Evolutionary conservation across 2,797 vertebrate species (phyloP).

Genomic region (Odontamblyopus lacepedii): DNA sequence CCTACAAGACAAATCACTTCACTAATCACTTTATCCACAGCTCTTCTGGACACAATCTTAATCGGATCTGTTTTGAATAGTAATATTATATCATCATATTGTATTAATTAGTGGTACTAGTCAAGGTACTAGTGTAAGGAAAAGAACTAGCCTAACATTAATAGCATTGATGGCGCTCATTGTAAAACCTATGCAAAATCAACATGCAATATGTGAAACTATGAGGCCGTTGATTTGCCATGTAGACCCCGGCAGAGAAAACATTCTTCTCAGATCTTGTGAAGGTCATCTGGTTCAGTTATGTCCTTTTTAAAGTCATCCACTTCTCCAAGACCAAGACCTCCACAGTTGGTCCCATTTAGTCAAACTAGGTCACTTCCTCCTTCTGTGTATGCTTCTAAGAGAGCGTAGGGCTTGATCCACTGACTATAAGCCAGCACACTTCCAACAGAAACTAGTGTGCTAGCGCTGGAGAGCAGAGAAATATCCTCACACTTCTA

Average conservation of each 20-base stretch:
- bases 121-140: too few relatives aligned
- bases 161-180: too few relatives aligned
- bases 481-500: conserved; percentile 65
- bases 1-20: too few relatives aligned
- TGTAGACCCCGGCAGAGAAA: too few relatives aligned
- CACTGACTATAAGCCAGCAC: conserved; percentile 54
- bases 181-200: too few relatives aligned
- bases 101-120: too few relatives aligned
- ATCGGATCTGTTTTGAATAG: too few relatives aligned
- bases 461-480: conserved; percentile 49
- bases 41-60: too few relatives aligned
- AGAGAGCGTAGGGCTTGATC: conserved; percentile 44
- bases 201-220: background rate
- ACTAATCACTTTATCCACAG: too few relatives aligned
- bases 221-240: background rate
- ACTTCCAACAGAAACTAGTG: conserved; percentile 71
- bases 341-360: conserved; percentile 76
- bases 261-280: conserved; percentile 1
- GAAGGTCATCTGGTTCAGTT: conserved; percentile 40
- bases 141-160: too few relatives aligned
- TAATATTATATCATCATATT: too few relatives aligned
- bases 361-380: conserved; percentile 78
- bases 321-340: conserved; percentile 58
- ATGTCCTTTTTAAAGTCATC: conserved; percentile 40
- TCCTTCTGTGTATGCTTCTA: conserved; percentile 51